Evolutionary conservation across 1,140 invertebrate species (phyloP).

Genomic region (Muscidifurax raptorellus): DNA sequence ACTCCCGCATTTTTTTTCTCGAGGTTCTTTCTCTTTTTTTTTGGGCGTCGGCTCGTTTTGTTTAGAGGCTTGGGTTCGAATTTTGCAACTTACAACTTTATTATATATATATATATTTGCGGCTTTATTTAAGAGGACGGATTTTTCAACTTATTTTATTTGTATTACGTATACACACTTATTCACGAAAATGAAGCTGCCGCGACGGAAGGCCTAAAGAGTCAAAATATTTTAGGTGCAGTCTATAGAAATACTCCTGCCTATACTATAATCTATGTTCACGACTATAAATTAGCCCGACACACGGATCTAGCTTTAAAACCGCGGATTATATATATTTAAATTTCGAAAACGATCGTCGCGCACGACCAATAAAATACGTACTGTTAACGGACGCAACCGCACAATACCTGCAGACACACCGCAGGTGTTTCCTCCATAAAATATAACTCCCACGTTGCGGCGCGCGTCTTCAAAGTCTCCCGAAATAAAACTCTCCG

Average conservation of each 20-base stretch:
- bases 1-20: neutral
- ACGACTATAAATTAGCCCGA: too few relatives aligned
- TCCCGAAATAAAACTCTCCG: neutral
- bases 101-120: neutral
- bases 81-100: constrained; percentile 2
- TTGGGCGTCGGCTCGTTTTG: neutral
- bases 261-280: too few relatives aligned
- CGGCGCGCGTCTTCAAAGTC: neutral
- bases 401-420: neutral
- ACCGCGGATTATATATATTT: constrained; percentile 1
- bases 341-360: too few relatives aligned
- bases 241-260: too few relatives aligned
- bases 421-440: neutral
- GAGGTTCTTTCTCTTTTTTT: neutral
- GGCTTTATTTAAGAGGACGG: too few relatives aligned
- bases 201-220: too few relatives aligned
- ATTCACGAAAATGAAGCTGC: too few relatives aligned
- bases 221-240: too few relatives aligned
- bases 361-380: neutral
- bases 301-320: neutral
- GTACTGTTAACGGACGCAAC: neutral
- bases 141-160: too few relatives aligned
- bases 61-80: neutral
- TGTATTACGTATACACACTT: too few relatives aligned
- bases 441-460: neutral